Evolutionary conservation across 2,797 vertebrate species (phyloP).

Genomic region (Lepus oiostolus): DNA sequence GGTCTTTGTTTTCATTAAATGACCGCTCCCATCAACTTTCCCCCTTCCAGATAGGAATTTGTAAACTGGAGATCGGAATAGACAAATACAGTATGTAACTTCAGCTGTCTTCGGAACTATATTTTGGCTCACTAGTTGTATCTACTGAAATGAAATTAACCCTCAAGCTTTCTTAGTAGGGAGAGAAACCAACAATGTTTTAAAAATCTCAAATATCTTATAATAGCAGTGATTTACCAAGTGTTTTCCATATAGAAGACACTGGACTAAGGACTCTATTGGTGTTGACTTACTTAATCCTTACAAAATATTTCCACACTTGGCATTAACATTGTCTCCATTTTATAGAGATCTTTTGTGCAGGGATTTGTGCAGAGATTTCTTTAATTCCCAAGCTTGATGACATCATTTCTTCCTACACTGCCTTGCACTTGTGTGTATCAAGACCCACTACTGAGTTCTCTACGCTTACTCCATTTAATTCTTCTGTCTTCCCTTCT

Average conservation of each 20-base stretch:
- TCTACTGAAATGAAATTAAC: constrained; percentile 22
- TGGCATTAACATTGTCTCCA: neutral
- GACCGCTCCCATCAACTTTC: no score
- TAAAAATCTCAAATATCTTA: constrained; percentile 1
- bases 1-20: constrained; percentile 12
- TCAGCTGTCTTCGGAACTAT: neutral
- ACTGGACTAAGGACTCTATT: neutral
- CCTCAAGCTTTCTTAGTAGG: neutral
- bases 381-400: neutral
- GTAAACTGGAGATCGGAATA: constrained; percentile 16
- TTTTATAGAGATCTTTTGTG: neutral
- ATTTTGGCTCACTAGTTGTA: constrained; percentile 49
- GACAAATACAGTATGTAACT: neutral
- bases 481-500: neutral
- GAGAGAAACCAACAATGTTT: neutral
- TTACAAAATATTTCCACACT: neutral
- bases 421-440: neutral
- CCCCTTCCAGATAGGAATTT: neutral
- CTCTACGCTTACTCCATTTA: neutral
- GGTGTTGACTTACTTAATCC: neutral
- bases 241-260: neutral
- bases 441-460: neutral
- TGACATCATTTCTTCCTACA: neutral
- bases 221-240: neutral
- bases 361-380: neutral